phyloP scores from a whole-genome alignment of 2,888 invertebrate genomes.

The Stenoptilia bipunctidactyla region DNA sequence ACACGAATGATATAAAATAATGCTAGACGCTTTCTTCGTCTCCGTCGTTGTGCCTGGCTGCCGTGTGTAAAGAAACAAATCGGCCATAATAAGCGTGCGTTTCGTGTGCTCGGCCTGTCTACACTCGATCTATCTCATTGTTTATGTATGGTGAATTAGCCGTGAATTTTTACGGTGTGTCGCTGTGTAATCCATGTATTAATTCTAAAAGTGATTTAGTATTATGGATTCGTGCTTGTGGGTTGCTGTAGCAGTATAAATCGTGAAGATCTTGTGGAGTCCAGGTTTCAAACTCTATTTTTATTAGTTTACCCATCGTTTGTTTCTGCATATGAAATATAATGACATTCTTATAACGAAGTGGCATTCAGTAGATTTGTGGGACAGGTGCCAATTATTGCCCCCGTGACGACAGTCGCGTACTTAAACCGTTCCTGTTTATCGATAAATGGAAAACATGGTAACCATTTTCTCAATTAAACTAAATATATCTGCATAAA shows the following conservation, averaged over 20 bases:
- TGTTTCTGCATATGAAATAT: conserved; percentile 39
- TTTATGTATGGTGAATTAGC: conserved; percentile 69
- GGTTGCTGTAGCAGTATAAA: conserved; percentile 27
- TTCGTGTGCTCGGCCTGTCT: conserved; percentile 60
- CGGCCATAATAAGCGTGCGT: conserved; percentile 66
- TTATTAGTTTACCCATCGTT: conserved; percentile 62
- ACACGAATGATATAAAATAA: conserved; percentile 65
- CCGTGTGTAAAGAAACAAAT: conserved; percentile 49
- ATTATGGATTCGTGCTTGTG: conserved; percentile 27
- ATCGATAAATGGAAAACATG: too few species aligned
- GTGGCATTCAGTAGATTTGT: conserved; percentile 56
- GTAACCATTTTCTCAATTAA: too few species aligned
- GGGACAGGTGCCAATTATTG: conserved; percentile 67
- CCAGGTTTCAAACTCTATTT: conserved; percentile 66
- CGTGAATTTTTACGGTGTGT: conserved; percentile 62
- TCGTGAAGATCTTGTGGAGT: conserved; percentile 37
- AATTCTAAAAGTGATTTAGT: conserved; percentile 11
- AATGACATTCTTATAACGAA: conserved; percentile 68
- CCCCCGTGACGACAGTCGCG: conserved; percentile 49
- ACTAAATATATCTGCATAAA: too few species aligned
- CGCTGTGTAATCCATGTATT: conserved; percentile 33
- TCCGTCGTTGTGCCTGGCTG: conserved; percentile 31
- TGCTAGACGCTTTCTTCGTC: conserved; percentile 53
- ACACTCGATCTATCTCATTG: conserved; percentile 69
- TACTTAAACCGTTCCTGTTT: conserved; percentile 15